Evolutionary conservation across 2,888 invertebrate species (phyloP), one percentile per base, ranked within the genome.

Genomic region (Drosophila emarginata): DNA sequence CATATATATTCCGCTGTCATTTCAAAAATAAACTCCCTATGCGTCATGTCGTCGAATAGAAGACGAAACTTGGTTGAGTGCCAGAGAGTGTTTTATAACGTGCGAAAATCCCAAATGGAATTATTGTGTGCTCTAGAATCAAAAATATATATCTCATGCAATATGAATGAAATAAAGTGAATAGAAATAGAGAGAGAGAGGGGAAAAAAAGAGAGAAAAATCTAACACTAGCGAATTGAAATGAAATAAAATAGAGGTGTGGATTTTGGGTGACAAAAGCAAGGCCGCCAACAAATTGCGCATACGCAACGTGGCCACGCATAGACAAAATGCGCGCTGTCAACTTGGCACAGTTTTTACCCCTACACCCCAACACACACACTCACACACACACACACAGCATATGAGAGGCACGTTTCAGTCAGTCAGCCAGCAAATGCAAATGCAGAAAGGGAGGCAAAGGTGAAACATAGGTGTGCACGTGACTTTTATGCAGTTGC

Each of bases 401-500:
- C 66, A 71, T 67, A 71, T 74, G 77, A 64, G 71, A 66, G 74
- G 80, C 81, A 87, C 84, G 81, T 81, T 74, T 65, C 71, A 61
- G 23, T 15, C 45, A 21, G 32, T 18, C 50, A 9, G 40, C 23
- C 51, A 36, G 74, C 58, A 74, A 45, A n/a, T 50, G 39, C 14
- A 50, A 15, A 26, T 26, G 26, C 5, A 5, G 26, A 26, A 21
- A 61, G 40, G 50, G 15, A 39, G 52, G 40, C 14, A 14, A 45
- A 45, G 45, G 15, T 11, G 36, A 57, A 67, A 54, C 40, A 67
- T 56, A 61, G 65, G 72, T 56, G 69, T 65, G 79, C 88, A 82
- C 84, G 84, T 87, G 84, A 84, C 88, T 84, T 87, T 87, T 78
- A 74, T 77, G 76, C 88, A 73, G 77, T 78, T 87, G 88, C 74